Conservation (phyloP, 2,888 invertebrate genomes). For the Thysanoteuthis rhombus region DNA sequence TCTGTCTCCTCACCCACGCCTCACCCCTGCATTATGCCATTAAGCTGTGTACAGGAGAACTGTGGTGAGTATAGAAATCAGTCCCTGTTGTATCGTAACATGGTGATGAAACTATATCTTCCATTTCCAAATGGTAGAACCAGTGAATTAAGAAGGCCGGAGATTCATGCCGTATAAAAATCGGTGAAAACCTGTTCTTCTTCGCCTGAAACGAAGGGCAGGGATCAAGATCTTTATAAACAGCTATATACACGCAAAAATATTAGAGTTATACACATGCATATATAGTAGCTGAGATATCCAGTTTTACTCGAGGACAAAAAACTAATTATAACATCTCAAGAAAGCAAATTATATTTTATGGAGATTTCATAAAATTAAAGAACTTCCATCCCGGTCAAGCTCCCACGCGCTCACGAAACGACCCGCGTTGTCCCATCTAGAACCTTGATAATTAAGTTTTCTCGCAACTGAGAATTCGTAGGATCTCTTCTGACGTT, state of each 20-base stretch:
- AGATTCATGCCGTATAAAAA: background rate
- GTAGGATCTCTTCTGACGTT: no score
- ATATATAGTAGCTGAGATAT: background rate
- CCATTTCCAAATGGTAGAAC: background rate
- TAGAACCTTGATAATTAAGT: no score
- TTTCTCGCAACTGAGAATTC: no score
- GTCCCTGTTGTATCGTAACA: slow-evolving; percentile 12
- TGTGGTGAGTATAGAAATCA: background rate
- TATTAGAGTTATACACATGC: background rate
- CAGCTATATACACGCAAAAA: no score
- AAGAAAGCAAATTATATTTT: no score
- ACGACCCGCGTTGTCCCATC: no score
- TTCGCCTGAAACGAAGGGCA: background rate
- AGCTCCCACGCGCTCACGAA: no score
- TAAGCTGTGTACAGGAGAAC: background rate
- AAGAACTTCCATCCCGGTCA: no score
- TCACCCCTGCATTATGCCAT: background rate
- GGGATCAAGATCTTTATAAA: background rate
- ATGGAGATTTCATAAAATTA: no score
- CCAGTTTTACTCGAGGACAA: no score
- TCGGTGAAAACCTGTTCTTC: background rate
- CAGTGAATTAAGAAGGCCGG: background rate
- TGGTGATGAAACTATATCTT: background rate
- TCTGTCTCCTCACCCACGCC: no score
- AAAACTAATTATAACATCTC: no score